A percentile compares a stretch with the other conserved stretches of the same genome.
Evolutionary conservation across 1,140 invertebrate genomes (phyloP).

Genomic region (Drosophila busckii): DNA sequence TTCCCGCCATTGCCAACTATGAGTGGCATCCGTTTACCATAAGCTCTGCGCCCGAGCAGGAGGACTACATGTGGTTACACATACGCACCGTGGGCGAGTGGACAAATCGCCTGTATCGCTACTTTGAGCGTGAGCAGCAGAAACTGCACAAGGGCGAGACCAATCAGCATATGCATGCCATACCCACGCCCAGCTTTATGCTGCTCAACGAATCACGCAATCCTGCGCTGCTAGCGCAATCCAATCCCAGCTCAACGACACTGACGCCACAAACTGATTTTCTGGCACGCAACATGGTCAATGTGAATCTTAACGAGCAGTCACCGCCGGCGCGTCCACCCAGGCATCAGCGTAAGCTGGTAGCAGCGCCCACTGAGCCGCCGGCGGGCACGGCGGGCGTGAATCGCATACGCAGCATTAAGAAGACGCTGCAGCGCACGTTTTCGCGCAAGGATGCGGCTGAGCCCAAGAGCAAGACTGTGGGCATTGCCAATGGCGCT

Average conservation of each 20-base stretch:
- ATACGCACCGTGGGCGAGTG: slow-evolving; percentile 96
- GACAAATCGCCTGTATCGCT: slow-evolving; percentile 93
- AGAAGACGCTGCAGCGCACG: slow-evolving; percentile 80
- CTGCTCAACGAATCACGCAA: slow-evolving; percentile 54
- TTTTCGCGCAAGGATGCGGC: slow-evolving; percentile 80
- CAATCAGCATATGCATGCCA: slow-evolving; percentile 66
- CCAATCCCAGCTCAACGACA: slow-evolving; percentile 2
- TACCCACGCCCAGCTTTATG: slow-evolving; percentile 59
- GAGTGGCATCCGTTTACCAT: slow-evolving; percentile 99
- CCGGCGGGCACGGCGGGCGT: slow-evolving; percentile 30
- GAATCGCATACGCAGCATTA: slow-evolving; percentile 79
- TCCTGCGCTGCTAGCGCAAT: slow-evolving; percentile 35
- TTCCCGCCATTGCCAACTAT: slow-evolving; percentile 93
- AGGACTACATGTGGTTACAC: slow-evolving; percentile 95
- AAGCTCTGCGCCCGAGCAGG: slow-evolving; percentile 95
- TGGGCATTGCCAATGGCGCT: slow-evolving; percentile 81
- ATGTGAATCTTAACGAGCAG: slow-evolving; percentile 7
- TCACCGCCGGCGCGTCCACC: slow-evolving; percentile 60
- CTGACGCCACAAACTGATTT: slow-evolving; percentile 75
- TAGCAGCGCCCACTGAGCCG: slow-evolving; percentile 5
- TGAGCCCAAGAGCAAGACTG: slow-evolving; percentile 59
- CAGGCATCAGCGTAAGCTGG: slow-evolving; percentile 64
- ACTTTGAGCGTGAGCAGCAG: slow-evolving; percentile 90
- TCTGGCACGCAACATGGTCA: slow-evolving; percentile 60
- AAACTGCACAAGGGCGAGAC: slow-evolving; percentile 84